These are phyloP conservation scores for Sarcoramphus papa DNA, from an alignment of 2,797 vertebrate species.

Conservation along the genomic window DNA sequence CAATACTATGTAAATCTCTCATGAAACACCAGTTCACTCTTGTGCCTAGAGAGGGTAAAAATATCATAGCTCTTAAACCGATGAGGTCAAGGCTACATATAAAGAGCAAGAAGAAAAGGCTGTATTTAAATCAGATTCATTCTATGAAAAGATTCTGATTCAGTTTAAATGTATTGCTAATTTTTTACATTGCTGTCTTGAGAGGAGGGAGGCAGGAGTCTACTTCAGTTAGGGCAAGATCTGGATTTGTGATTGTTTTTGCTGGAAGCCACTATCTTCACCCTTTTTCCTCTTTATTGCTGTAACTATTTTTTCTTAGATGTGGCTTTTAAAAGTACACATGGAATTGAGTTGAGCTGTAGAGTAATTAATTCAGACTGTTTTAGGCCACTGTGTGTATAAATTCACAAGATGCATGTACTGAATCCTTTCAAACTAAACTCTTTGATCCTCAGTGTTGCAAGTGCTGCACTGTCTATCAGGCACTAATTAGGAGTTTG, in stretches of 20 bases:
- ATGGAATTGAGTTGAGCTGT: not conserved
- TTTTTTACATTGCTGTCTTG: not conserved
- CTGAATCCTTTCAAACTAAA: not conserved
- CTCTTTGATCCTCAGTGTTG: not conserved
- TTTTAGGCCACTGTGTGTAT: not conserved
- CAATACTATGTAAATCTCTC: not conserved
- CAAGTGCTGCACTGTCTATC: not conserved
- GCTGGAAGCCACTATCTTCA: not conserved
- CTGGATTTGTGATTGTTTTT: not conserved
- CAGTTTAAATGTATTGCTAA: not conserved
- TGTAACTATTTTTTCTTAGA: not conserved
- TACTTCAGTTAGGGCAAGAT: not conserved
- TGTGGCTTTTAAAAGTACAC: not conserved
- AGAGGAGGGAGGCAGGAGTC: not conserved
- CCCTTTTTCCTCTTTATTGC: not conserved
- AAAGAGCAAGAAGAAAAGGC: not conserved
- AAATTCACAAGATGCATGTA: not conserved
- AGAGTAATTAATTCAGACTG: constrained; percentile 20
- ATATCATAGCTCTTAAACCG: not conserved
- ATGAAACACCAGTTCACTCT: not conserved
- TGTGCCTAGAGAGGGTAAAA: not conserved
- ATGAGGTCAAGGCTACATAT: not conserved
- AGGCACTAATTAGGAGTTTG: not conserved
- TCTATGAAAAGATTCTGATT: not conserved
- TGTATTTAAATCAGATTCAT: not conserved